Base-by-base conservation (phyloP, 2,113 vertebrate genomes). In the Prunella himalayana region DNA sequence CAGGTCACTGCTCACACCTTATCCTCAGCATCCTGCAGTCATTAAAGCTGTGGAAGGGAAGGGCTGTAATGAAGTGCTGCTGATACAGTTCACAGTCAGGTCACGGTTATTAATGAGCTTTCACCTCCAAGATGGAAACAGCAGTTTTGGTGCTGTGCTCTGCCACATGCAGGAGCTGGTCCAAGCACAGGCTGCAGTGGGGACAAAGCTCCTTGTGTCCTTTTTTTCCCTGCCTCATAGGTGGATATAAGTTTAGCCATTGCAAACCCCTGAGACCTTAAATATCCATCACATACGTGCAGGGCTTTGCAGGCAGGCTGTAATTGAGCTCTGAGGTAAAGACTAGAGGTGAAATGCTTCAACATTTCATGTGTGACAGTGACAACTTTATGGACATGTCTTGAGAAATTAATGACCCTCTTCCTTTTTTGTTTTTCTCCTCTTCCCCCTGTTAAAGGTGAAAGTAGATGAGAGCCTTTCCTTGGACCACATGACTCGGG, bases 401-500 rank as follows among this genome's bases (percentile, higher is more conserved):
- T 24, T 49, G 31, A 78, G 71, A 81, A 96, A 68, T 49, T 17
- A 53, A 68, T 39, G 27, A 61, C 57, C 5, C 53, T 90, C 39
- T 65, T 70, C 33, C 35, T 73, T 88, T 71, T 72, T 61, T 14
- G 27, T 80, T 79, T 51, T 15, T 64, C 28, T 61, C 14, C 19
- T 68, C 25, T 84, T 86, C 18, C 25, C 22, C 12, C 33, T 47
- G 71, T 81, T 80, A 56, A 97, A 99, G 99, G 98, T 99, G 39
- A 99, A 98, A 79, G 95, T 99, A 31, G 99, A 99, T 1, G 97
- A 99, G 95, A 98, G 97, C 86, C 98, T 97, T 90, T 98, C 98
- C 82, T 97, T 99, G 91, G 99, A 99, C 61, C 99, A 99, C 0
- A 98, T 99, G 51, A 99, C 99, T 25, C 98, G 99, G 82, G 94